These are phyloP conservation scores for Orgyia antiqua DNA, from an alignment of 2,888 invertebrate genomes.

Conservation along the genomic window DNA sequence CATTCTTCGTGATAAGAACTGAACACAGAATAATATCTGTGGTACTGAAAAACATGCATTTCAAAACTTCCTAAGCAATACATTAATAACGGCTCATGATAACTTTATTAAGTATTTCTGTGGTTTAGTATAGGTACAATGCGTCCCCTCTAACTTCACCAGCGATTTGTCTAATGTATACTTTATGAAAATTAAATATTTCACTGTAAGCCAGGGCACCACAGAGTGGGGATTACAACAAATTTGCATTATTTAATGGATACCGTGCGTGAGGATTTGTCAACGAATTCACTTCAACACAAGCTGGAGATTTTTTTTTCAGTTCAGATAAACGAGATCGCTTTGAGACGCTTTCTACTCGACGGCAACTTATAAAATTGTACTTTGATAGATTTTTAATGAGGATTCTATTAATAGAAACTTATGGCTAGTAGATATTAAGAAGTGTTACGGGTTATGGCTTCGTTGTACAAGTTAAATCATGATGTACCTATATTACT, in stretches of 20 bases:
- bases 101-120: slow-evolving; percentile 24
- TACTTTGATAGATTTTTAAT: background rate
- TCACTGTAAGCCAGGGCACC: slow-evolving; percentile 55
- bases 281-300: slow-evolving; percentile 49
- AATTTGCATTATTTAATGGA: slow-evolving; percentile 78
- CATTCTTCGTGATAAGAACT: too few relatives aligned
- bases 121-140: slow-evolving; percentile 26
- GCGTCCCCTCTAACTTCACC: slow-evolving; percentile 9
- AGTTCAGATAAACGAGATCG: background rate
- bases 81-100: too few relatives aligned
- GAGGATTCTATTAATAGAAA: too few relatives aligned
- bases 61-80: too few relatives aligned
- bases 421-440: too few relatives aligned
- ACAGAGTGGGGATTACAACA: slow-evolving; percentile 69
- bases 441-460: too few relatives aligned
- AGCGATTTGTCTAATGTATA: slow-evolving; percentile 61
- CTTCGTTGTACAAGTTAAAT: background rate
- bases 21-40: too few relatives aligned
- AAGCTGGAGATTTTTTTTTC: slow-evolving; percentile 20
- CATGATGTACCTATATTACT: background rate
- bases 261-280: slow-evolving; percentile 72
- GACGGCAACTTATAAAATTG: background rate
- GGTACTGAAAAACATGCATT: too few relatives aligned
- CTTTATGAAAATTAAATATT: slow-evolving; percentile 78
- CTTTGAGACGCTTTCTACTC: too few relatives aligned